These are phyloP conservation scores for Rhinogobio ventralis DNA, from an alignment of 2,797 vertebrate species.

Conservation along the genomic window DNA sequence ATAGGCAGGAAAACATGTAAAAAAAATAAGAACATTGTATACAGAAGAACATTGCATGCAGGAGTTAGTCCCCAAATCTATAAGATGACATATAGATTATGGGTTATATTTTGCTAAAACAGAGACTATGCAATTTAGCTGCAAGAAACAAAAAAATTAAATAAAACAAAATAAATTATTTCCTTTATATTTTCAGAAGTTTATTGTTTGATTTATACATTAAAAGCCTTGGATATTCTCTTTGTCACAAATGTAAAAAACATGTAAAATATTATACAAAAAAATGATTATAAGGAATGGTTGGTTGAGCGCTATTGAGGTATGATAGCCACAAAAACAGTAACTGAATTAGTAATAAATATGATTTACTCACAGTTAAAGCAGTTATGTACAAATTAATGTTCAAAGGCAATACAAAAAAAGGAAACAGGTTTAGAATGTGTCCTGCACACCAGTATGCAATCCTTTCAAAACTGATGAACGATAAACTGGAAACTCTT, in stretches of 20 bases:
- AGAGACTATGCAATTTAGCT: neutral
- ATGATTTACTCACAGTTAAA: slow-evolving; percentile 20
- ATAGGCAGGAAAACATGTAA: neutral
- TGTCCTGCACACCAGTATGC: neutral
- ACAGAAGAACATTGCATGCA: neutral
- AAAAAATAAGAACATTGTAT: neutral
- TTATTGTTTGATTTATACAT: slow-evolving; percentile 32
- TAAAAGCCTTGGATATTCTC: neutral
- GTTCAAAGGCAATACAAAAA: neutral
- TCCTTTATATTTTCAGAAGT: neutral
- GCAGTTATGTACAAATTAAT: slow-evolving; percentile 1
- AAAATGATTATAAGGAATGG: neutral
- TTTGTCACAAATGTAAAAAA: slow-evolving; percentile 1
- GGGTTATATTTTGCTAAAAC: neutral
- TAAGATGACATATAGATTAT: neutral
- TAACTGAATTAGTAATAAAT: slow-evolving; percentile 37
- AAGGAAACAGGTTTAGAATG: neutral
- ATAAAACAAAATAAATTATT: neutral
- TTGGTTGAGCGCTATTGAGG: neutral
- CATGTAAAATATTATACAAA: slow-evolving; percentile 5
- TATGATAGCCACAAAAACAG: neutral
- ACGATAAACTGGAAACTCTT: neutral
- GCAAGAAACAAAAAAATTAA: neutral
- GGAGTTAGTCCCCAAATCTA: neutral
- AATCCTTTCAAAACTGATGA: slow-evolving; percentile 8